Evolutionary conservation across 1,140 invertebrate species (phyloP), one percentile per base, ranked within the genome.

Genomic region (Harlomillsia oculata): DNA sequence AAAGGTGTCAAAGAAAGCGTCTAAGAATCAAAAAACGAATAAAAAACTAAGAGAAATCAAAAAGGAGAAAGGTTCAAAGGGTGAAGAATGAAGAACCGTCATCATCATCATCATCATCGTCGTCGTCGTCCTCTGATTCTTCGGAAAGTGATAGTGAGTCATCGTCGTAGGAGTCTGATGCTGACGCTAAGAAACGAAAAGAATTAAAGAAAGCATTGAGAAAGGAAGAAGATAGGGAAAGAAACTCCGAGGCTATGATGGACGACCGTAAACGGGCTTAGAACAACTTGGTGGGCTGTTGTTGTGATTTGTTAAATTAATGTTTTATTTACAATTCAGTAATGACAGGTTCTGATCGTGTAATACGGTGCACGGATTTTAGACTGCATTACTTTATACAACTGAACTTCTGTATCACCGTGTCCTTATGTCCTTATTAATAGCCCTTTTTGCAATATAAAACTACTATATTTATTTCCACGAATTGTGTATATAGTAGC

Each of bases 221-320:
- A 66, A 76, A 76, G 62, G 84, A 87, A 72, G 80, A 83, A 58
- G 67, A 77, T 43, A 70, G 74, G 48, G 75, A 81, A 57, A 78
- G 74, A 61, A 75, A 79, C 56, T 83, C 80, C 0, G 81, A 87
- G 1, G 71, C 75, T 29, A 65, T 88, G 1, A 74, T 85, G 66
- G 89, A 94, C 72, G 93, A 97, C 69, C 75, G 91, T 23, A 93
- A 96, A 70, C 74, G 92, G 21, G 81, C 86, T 0, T 97, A 95
- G 69, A 95, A 97, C 69, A 92, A n/a, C n/a, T n/a, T n/a, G n/a
- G n/a, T n/a, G n/a, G n/a, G n/a, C n/a, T n/a, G n/a, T n/a, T n/a
- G n/a, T n/a, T n/a, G n/a, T n/a, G n/a, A n/a, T n/a, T n/a, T n/a
- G n/a, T n/a, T n/a, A n/a, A n/a, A n/a, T n/a, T n/a, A n/a, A n/a